Evolutionary conservation across 1,140 invertebrate genomes (phyloP).

Genomic region (Ruditapes philippinarum): DNA sequence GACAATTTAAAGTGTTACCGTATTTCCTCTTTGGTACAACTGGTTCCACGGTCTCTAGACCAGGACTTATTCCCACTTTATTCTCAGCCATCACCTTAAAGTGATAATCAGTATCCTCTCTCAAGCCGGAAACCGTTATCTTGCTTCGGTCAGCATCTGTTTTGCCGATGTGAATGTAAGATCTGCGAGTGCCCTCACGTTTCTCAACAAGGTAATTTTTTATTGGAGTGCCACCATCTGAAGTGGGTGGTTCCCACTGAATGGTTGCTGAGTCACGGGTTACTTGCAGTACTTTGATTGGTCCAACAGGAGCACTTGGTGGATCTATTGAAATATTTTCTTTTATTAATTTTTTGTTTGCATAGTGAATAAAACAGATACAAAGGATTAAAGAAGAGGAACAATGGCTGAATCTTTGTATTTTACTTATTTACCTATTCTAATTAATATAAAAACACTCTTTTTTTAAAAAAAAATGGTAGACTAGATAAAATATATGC

Average conservation of each 20-base stretch:
- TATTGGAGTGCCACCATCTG: slow-evolving; percentile 85
- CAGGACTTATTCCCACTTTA: slow-evolving; percentile 98
- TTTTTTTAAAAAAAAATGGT: too few species aligned
- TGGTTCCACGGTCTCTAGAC: slow-evolving; percentile 95
- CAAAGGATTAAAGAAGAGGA: too few species aligned
- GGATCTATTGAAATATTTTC: slow-evolving; percentile 90
- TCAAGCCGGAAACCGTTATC: slow-evolving; percentile 95
- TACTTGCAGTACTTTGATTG: slow-evolving; percentile 89
- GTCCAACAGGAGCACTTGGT: slow-evolving; percentile 96
- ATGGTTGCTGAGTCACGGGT: slow-evolving; percentile 87
- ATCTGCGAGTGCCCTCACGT: slow-evolving; percentile 89
- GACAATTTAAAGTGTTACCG: too few species aligned
- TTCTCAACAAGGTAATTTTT: slow-evolving; percentile 86
- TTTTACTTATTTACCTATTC: too few species aligned
- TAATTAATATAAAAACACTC: too few species aligned
- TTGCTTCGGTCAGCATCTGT: slow-evolving; percentile 86
- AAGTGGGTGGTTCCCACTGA: slow-evolving; percentile 84
- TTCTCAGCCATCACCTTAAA: slow-evolving; percentile 99
- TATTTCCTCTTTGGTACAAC: slow-evolving; percentile 98
- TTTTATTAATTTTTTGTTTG: too few species aligned
- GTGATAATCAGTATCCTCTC: slow-evolving; percentile 97
- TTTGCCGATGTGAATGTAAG: slow-evolving; percentile 95
- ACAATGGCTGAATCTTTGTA: too few species aligned
- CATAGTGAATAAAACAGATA: too few species aligned
- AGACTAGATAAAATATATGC: too few species aligned